These are phyloP conservation scores for Myanophis thanlyinensis DNA, from an alignment of 2,113 vertebrate species.

Conservation along the genomic window DNA sequence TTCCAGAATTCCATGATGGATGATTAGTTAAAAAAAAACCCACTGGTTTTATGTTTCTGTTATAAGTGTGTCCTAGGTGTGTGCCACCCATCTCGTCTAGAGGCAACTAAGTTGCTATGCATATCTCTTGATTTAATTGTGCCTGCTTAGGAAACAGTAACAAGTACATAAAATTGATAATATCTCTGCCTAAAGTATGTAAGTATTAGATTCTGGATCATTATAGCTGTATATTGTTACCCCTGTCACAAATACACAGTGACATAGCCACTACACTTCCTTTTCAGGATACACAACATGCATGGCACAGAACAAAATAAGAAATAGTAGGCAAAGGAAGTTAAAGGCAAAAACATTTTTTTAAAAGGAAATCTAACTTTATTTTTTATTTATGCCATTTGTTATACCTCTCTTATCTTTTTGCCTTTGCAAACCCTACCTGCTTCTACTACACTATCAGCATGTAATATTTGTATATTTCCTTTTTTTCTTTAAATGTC, in stretches of 20 bases:
- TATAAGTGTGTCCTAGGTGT: neutral
- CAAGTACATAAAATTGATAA: neutral
- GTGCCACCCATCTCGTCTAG: neutral
- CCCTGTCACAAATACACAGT: neutral
- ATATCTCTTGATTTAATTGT: neutral
- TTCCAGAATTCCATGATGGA: neutral
- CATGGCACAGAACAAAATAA: neutral
- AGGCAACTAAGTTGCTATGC: neutral
- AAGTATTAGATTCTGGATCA: neutral
- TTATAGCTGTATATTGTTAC: neutral
- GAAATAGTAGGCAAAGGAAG: neutral
- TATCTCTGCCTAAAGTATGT: neutral
- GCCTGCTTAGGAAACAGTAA: neutral
- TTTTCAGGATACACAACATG: neutral
- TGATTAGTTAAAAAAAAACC: neutral
- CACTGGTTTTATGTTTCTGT: neutral
- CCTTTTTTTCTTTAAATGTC: neutral
- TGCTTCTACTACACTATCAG: neutral
- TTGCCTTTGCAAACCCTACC: neutral
- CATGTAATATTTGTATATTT: neutral
- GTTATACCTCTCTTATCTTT: neutral
- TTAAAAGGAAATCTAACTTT: neutral
- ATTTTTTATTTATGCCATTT: neutral
- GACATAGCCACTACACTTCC: neutral
- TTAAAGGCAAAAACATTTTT: neutral